A percentile compares a stretch with the other conserved stretches of the same genome.
phyloP scores from a whole-genome alignment of 2,113 vertebrate species.

The Neogobius melanostomus region DNA sequence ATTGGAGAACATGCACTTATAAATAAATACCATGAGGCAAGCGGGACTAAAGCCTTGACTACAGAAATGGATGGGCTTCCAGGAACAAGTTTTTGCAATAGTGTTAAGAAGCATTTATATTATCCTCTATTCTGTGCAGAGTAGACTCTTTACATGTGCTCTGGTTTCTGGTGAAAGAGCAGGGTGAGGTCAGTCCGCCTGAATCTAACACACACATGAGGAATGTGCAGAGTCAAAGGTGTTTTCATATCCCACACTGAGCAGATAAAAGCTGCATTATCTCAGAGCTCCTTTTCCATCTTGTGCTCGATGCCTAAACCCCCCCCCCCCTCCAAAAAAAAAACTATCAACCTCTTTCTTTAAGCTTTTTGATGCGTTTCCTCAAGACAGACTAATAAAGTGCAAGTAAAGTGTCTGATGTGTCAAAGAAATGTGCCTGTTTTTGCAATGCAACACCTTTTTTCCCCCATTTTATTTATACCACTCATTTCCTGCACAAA shows the following conservation, averaged over 20 bases:
- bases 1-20: slow-evolving; percentile 1
- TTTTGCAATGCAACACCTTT: too few relatives aligned
- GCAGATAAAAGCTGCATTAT: background rate
- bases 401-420: too few relatives aligned
- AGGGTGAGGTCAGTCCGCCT: slow-evolving; percentile 31
- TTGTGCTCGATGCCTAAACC: background rate
- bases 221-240: slow-evolving; percentile 37
- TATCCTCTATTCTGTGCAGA: background rate
- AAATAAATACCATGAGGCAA: background rate
- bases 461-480: too few relatives aligned
- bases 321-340: too few relatives aligned
- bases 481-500: too few relatives aligned
- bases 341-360: too few relatives aligned
- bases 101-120: background rate
- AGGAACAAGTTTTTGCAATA: background rate
- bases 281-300: background rate
- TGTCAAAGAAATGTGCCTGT: too few relatives aligned
- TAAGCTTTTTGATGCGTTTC: too few relatives aligned
- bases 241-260: slow-evolving; percentile 9
- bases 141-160: background rate
- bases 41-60: background rate
- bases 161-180: background rate
- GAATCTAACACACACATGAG: slow-evolving; percentile 46
- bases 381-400: too few relatives aligned
- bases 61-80: background rate